phyloP scores from a whole-genome alignment of 2,797 vertebrate genomes.

The Crenichthys baileyi region DNA sequence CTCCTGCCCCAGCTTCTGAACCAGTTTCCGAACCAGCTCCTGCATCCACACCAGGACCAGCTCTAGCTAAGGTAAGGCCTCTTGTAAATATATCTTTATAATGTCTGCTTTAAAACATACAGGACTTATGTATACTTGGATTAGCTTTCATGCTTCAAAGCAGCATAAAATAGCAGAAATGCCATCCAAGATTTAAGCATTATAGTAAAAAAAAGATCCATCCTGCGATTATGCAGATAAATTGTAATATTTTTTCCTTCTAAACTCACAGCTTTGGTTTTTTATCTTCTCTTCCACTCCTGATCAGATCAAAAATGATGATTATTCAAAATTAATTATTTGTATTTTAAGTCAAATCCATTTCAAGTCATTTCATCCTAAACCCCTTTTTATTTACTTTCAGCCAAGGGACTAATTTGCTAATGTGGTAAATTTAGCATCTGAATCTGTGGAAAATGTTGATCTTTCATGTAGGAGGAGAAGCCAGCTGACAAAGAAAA shows the following conservation, averaged over 20 bases:
- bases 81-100: background rate
- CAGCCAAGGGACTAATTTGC: slow-evolving; percentile 27
- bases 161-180: background rate
- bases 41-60: slow-evolving; percentile 17
- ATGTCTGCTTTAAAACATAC: background rate
- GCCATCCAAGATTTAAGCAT: background rate
- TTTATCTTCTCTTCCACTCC: background rate
- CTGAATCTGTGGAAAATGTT: slow-evolving; percentile 47
- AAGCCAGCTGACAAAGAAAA: slow-evolving; percentile 64
- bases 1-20: slow-evolving; percentile 15
- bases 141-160: background rate
- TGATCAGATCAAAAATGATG: background rate
- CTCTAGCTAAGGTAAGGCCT: slow-evolving; percentile 52
- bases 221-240: background rate
- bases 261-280: background rate
- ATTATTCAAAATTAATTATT: background rate
- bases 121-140: background rate
- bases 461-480: slow-evolving; percentile 63
- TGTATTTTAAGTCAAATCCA: background rate
- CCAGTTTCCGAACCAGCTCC: slow-evolving; percentile 13
- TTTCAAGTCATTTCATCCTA: background rate
- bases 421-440: slow-evolving; percentile 10
- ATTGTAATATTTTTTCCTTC: background rate
- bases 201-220: background rate
- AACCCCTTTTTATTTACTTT: slow-evolving; percentile 3